Evolutionary conservation across 2,113 vertebrate species (phyloP).

Genomic region (Triplophysa tibetana): DNA sequence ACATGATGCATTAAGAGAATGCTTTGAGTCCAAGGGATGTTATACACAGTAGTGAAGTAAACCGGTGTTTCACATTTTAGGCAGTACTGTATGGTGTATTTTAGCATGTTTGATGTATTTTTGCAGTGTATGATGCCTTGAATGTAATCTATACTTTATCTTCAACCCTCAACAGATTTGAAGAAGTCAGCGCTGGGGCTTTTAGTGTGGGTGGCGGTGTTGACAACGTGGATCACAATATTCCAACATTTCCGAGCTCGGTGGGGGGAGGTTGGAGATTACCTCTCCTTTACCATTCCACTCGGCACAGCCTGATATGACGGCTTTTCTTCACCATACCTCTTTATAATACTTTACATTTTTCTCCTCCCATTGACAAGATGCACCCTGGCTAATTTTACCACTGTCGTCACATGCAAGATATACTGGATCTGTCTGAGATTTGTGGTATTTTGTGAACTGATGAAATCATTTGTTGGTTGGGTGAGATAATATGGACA

Average conservation of each 20-base stretch:
- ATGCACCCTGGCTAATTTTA: conserved; percentile 14
- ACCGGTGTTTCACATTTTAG: too few relatives aligned
- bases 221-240: conserved; percentile 87
- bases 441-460: conserved; percentile 22
- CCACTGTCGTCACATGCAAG: conserved; percentile 10
- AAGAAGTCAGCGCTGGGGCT: conserved; percentile 85
- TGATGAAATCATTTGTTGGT: conserved; percentile 12
- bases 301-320: conserved; percentile 71
- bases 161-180: conserved; percentile 75
- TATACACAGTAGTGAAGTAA: too few relatives aligned
- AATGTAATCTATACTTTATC: neutral
- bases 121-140: neutral
- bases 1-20: neutral
- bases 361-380: neutral
- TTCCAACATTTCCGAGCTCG: conserved; percentile 84
- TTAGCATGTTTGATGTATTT: too few relatives aligned
- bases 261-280: conserved; percentile 87
- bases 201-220: conserved; percentile 82
- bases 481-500: conserved; percentile 9
- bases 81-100: too few relatives aligned
- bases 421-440: conserved; percentile 28
- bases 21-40: too few relatives aligned
- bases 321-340: neutral
- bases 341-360: neutral
- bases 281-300: conserved; percentile 89